Evolutionary conservation across 2,113 vertebrate species (phyloP).

Genomic region (Telmatochromis brichardi): DNA sequence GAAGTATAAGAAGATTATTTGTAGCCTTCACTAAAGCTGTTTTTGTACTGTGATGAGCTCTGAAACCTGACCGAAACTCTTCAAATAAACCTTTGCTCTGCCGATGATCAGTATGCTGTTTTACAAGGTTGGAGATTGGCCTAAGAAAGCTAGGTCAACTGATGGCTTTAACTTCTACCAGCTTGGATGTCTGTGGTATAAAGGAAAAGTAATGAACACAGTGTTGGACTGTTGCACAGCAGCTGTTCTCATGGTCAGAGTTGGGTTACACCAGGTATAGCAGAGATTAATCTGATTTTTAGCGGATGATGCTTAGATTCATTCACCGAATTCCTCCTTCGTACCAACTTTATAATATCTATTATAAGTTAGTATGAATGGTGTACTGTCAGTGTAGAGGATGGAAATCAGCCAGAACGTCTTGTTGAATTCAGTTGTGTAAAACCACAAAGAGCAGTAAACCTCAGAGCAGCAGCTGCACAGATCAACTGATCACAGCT

Average conservation of each 20-base stretch:
- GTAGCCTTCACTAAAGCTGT: neutral
- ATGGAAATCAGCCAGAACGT: rapidly evolving
- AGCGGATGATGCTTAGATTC: neutral
- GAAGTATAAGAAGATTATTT: neutral
- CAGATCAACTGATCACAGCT: neutral
- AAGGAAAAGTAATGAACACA: rapidly evolving
- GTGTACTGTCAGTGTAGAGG: rapidly evolving
- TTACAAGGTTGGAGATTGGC: neutral
- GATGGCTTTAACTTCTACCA: neutral
- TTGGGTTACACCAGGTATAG: rapidly evolving
- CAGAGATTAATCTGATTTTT: neutral
- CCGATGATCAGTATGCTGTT: neutral
- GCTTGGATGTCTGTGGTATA: rapidly evolving
- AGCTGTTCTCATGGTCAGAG: rapidly evolving
- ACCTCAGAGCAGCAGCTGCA: neutral
- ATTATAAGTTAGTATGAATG: neutral
- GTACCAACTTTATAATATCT: neutral
- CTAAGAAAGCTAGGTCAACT: neutral
- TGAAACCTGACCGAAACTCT: neutral
- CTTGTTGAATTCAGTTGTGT: neutral
- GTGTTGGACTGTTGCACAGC: neutral
- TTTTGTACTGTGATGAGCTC: neutral
- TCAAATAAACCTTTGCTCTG: neutral
- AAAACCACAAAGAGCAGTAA: neutral
- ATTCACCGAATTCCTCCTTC: neutral